phyloP scores from a whole-genome alignment of 53 echinoderm and acorn worm genomes.

The Crossaster papposus region DNA sequence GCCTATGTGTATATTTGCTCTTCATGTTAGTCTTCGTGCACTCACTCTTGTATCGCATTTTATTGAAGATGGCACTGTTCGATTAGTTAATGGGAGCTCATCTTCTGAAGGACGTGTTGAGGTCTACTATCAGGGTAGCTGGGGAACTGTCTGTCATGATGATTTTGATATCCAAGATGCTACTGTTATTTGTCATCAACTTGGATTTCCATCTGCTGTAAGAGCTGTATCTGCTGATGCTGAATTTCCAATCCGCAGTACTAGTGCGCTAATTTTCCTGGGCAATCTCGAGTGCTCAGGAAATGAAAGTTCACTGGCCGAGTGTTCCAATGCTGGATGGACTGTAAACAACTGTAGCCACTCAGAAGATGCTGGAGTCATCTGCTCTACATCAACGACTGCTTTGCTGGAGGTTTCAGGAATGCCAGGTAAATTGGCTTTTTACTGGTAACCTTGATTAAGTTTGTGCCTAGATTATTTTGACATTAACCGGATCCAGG shows the following conservation, averaged over 20 bases:
- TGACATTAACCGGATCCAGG: too few relatives aligned
- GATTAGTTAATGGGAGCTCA: constrained; percentile 3
- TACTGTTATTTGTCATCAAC: constrained; percentile 28
- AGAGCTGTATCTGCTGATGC: not conserved
- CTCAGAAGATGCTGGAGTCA: constrained; percentile 22
- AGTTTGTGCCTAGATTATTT: too few relatives aligned
- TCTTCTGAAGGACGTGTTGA: constrained; percentile 11
- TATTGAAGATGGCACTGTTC: not conserved
- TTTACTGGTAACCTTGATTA: too few relatives aligned
- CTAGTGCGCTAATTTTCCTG: not conserved
- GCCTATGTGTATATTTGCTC: too few relatives aligned
- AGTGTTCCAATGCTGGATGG: constrained; percentile 30
- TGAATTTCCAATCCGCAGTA: not conserved
- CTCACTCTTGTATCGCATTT: too few relatives aligned
- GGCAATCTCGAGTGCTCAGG: constrained; percentile 33
- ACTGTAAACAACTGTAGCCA: constrained; percentile 17
- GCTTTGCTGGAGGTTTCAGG: not conserved
- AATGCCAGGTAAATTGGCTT: not conserved
- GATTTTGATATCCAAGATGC: constrained; percentile 3
- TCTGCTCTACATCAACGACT: not conserved
- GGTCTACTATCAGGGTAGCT: not conserved
- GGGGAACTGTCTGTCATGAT: constrained; percentile 13
- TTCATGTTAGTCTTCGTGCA: too few relatives aligned
- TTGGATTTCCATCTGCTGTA: not conserved
- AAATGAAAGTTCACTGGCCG: not conserved